Conservation (phyloP, 2,113 vertebrate genomes). For the cat (Felis catus) region DNA sequence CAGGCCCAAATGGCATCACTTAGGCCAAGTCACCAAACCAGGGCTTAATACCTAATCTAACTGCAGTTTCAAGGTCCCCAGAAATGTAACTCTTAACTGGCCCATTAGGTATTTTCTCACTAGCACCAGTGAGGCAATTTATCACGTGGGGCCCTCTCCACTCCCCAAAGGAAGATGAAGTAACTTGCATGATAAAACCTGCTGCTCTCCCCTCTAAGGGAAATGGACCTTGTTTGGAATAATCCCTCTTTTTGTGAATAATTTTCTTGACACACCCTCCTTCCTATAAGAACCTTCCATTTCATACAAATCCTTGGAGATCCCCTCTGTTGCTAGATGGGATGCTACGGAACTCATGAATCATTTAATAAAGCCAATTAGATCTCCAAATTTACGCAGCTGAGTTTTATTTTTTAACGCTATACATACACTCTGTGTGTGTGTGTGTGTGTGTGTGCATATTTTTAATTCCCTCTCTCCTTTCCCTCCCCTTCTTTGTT, state of each 20-base stretch:
- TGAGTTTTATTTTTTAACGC: not conserved
- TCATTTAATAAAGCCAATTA: not conserved
- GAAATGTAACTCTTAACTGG: not conserved
- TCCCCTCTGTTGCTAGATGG: not conserved
- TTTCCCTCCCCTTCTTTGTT: not conserved
- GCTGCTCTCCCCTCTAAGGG: not conserved
- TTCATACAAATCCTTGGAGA: not conserved
- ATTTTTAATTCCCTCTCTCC: not conserved
- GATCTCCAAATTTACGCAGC: not conserved
- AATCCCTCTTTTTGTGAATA: not conserved
- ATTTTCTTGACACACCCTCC: not conserved
- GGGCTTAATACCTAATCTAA: not conserved
- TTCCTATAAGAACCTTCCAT: not conserved
- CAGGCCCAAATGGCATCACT: not conserved
- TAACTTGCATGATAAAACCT: not conserved
- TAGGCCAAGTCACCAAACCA: not conserved
- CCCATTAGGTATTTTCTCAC: not conserved
- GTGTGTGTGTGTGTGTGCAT: not conserved
- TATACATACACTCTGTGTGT: not conserved
- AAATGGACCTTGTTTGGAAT: not conserved
- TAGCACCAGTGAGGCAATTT: not conserved
- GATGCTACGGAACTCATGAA: not conserved
- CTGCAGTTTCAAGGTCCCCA: not conserved
- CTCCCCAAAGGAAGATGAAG: not conserved
- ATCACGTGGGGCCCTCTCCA: not conserved